Conservation (phyloP, 2,797 vertebrate species). For the Lophius americanus region DNA sequence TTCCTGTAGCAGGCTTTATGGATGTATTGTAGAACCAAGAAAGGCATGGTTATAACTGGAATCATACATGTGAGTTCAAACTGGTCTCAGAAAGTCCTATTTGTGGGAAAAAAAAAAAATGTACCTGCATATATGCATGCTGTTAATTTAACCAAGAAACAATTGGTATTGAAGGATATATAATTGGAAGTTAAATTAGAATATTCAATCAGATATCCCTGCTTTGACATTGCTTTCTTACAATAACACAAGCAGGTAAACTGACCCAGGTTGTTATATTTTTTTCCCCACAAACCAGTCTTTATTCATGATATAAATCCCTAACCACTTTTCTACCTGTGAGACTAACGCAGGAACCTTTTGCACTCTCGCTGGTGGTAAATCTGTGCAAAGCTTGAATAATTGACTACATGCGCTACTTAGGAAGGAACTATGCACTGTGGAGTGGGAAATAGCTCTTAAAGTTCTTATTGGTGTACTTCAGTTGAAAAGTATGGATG, state of each 20-base stretch:
- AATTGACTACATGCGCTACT: slow-evolving; percentile 50
- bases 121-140: too few relatives aligned
- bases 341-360: slow-evolving; percentile 35
- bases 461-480: slow-evolving; percentile 39
- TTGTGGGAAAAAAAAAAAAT: too few relatives aligned
- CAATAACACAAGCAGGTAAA: too few relatives aligned
- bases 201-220: slow-evolving; percentile 31
- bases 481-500: slow-evolving; percentile 5
- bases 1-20: too few relatives aligned
- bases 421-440: slow-evolving; percentile 27
- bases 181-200: slow-evolving; percentile 44
- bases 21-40: too few relatives aligned
- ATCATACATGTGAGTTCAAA: too few relatives aligned
- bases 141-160: slow-evolving; percentile 29
- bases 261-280: too few relatives aligned
- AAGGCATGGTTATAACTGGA: too few relatives aligned
- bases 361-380: slow-evolving; percentile 42
- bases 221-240: background rate
- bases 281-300: background rate
- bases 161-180: slow-evolving; percentile 25
- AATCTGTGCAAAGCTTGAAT: slow-evolving; percentile 61
- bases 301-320: slow-evolving; percentile 9
- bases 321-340: slow-evolving; percentile 17
- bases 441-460: slow-evolving; percentile 9
- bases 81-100: too few relatives aligned